Evolutionary conservation across 2,888 invertebrate genomes (phyloP).

Genomic region (Caradrina kadenii): DNA sequence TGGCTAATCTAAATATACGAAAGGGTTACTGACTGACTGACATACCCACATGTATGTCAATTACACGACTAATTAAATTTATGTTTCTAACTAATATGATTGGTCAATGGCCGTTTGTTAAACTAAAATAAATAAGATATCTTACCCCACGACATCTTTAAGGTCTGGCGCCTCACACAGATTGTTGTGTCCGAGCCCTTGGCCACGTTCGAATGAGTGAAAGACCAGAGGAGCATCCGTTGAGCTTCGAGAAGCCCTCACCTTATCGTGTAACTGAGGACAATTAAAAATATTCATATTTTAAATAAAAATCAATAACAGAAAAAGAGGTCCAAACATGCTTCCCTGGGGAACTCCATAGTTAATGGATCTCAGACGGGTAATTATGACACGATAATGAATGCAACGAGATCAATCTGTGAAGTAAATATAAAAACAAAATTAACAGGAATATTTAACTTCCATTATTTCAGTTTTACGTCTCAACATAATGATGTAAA

Average conservation of each 20-base stretch:
- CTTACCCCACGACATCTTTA: conserved; percentile 92
- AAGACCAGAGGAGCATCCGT: conserved; percentile 92
- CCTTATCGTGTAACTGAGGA: conserved; percentile 91
- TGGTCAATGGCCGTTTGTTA: too few species aligned
- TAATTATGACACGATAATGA: background rate
- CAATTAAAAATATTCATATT: conserved; percentile 1
- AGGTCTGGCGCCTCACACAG: conserved; percentile 94
- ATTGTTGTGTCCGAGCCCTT: conserved; percentile 95
- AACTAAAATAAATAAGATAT: too few species aligned
- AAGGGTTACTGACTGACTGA: too few species aligned
- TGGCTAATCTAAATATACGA: too few species aligned
- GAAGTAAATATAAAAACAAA: background rate
- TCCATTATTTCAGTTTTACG: background rate
- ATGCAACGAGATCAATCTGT: background rate
- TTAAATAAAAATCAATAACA: background rate
- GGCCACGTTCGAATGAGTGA: conserved; percentile 92
- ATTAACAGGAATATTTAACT: background rate
- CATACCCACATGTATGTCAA: too few species aligned
- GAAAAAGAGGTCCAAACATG: background rate
- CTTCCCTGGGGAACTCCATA: conserved; percentile 5
- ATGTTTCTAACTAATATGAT: too few species aligned
- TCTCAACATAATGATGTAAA: background rate
- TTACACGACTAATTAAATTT: too few species aligned
- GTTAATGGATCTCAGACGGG: too few species aligned
- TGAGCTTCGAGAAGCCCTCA: conserved; percentile 88